Conservation (phyloP, 2,888 invertebrate genomes). For the Athrips mouffetella region DNA sequence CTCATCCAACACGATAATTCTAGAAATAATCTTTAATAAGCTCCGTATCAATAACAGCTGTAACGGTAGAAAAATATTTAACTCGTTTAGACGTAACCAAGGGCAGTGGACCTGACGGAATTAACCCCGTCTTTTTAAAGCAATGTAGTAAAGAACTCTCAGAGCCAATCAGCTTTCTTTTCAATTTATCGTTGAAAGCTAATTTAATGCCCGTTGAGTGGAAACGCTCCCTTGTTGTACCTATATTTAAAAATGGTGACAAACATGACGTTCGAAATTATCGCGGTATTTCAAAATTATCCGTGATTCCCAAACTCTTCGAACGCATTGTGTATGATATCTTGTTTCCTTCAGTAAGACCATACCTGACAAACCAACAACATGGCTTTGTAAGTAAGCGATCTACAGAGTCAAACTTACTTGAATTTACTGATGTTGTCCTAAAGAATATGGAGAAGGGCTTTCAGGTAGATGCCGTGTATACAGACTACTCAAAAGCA, state of each 20-base stretch:
- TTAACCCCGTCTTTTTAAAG: slow-evolving; percentile 3
- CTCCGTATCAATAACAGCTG: neutral
- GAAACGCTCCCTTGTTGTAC: slow-evolving; percentile 2
- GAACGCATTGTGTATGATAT: neutral
- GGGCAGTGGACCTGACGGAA: slow-evolving; percentile 12
- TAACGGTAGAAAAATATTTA: neutral
- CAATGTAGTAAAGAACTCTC: neutral
- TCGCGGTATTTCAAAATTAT: slow-evolving; percentile 10
- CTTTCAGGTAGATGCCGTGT: slow-evolving; percentile 22
- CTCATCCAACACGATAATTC: neutral
- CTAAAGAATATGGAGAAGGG: slow-evolving; percentile 18
- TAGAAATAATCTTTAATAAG: neutral
- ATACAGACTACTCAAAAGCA: slow-evolving; percentile 23
- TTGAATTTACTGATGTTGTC: slow-evolving; percentile 16
- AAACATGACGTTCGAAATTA: neutral
- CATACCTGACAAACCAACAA: neutral
- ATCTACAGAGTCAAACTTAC: slow-evolving; percentile 22
- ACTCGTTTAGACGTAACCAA: neutral
- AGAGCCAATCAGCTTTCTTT: neutral
- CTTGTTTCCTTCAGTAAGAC: slow-evolving; percentile 9
- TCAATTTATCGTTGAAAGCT: neutral
- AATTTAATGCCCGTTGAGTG: neutral
- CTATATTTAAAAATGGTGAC: neutral
- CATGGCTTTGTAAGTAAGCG: slow-evolving; percentile 22
- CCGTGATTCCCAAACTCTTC: slow-evolving; percentile 1